These are phyloP conservation scores for Rhinopomastus cyanomelas DNA, from an alignment of 2,113 vertebrate genomes.

Conservation along the genomic window DNA sequence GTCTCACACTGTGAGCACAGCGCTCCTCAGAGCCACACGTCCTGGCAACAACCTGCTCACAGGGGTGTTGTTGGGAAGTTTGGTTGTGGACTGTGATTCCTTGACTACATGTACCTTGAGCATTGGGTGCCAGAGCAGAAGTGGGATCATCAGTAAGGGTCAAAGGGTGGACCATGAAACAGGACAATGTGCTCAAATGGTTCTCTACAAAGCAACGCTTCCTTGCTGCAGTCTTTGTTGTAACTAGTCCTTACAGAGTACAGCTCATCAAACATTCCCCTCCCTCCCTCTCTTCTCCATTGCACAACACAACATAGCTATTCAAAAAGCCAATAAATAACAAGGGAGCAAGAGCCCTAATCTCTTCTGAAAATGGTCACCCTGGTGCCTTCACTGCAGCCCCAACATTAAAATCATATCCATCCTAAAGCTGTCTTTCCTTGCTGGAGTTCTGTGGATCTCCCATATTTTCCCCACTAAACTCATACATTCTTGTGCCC, in stretches of 20 bases:
- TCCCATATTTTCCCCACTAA: background rate
- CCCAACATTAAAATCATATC: background rate
- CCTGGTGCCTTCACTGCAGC: background rate
- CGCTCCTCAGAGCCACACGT: background rate
- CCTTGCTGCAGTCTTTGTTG: background rate
- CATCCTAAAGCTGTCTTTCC: background rate
- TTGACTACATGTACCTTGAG: background rate
- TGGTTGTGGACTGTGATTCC: background rate
- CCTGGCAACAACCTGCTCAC: rapidly evolving
- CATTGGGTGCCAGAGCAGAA: background rate
- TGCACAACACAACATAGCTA: background rate
- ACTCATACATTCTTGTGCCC: background rate
- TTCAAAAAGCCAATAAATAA: background rate
- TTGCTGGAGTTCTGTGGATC: background rate
- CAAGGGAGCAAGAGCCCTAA: background rate
- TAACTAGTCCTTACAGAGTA: background rate
- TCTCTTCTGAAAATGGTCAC: background rate
- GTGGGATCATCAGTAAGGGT: background rate
- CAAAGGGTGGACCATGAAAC: background rate
- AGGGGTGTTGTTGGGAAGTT: background rate
- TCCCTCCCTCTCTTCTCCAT: background rate
- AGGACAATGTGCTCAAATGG: background rate
- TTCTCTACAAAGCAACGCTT: background rate
- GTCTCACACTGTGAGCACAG: background rate
- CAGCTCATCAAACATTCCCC: background rate